Percentiles rank a stretch among this genome's conserved stretches.
Conservation (phyloP, 1,140 invertebrate genomes). For the Monomorium pharaonis region DNA sequence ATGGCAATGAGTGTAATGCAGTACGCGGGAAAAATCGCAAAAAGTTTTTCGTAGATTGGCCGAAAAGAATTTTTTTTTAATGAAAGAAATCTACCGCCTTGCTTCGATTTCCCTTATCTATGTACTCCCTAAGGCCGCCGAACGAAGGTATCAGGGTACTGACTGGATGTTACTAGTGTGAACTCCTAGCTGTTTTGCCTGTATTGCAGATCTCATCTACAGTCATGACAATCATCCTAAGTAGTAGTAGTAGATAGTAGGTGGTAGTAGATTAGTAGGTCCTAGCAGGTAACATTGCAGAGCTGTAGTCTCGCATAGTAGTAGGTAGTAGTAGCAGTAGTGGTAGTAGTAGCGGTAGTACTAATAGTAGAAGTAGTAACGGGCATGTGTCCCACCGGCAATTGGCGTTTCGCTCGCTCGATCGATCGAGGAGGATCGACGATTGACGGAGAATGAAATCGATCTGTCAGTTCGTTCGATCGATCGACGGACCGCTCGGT, state of each 20-base stretch:
- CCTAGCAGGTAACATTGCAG: conserved; percentile 82
- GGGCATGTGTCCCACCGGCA: conserved; percentile 64
- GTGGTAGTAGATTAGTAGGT: conserved; percentile 81
- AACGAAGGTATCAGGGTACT: conserved; percentile 83
- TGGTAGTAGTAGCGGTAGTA: conserved; percentile 69
- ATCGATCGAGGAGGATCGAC: conserved; percentile 67
- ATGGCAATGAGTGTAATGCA: conserved; percentile 3
- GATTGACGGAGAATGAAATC: conserved; percentile 47
- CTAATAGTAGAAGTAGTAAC: conserved; percentile 65
- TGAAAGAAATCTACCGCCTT: conserved; percentile 58
- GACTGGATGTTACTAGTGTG: conserved; percentile 84
- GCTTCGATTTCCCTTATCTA: conserved; percentile 78
- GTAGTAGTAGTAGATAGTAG: conserved; percentile 82
- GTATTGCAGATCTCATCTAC: conserved; percentile 85
- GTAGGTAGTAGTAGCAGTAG: conserved; percentile 68
- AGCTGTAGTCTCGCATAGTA: conserved; percentile 77
- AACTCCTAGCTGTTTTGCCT: conserved; percentile 84
- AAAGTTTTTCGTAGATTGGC: neutral
- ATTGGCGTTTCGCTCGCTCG: conserved; percentile 67
- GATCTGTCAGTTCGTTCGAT: conserved; percentile 64
- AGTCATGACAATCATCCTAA: conserved; percentile 86
- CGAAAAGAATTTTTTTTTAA: neutral
- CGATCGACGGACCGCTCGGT: conserved; percentile 63
- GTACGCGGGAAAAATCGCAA: neutral
- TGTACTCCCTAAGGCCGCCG: conserved; percentile 85